These are phyloP conservation scores for Epiblema foenella DNA, from an alignment of 2,888 invertebrate species.

Conservation along the genomic window DNA sequence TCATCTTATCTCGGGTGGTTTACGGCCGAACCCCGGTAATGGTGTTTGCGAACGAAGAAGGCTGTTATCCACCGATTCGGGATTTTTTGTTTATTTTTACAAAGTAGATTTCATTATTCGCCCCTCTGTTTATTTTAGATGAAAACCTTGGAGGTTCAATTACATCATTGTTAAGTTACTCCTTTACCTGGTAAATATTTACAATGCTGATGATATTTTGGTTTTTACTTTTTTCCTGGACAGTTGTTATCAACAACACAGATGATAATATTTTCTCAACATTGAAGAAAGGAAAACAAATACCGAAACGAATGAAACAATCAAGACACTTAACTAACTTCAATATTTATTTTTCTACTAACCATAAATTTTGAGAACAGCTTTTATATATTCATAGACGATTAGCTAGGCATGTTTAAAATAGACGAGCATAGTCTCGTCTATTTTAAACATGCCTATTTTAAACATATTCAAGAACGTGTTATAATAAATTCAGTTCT, in stretches of 20 bases:
- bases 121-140: slow-evolving; percentile 52
- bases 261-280: too few species aligned
- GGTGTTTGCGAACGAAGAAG: slow-evolving; percentile 62
- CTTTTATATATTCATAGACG: too few species aligned
- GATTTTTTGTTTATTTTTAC: slow-evolving; percentile 65
- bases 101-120: slow-evolving; percentile 58
- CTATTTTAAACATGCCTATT: too few species aligned
- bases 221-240: neutral
- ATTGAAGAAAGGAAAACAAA: neutral
- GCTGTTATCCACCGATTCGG: slow-evolving; percentile 51
- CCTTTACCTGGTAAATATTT: slow-evolving; percentile 1
- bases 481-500: too few species aligned
- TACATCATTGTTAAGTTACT: slow-evolving; percentile 18
- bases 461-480: too few species aligned
- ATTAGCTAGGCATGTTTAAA: too few species aligned
- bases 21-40: slow-evolving; percentile 65
- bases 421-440: too few species aligned
- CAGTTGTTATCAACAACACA: too few species aligned
- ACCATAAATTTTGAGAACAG: too few species aligned
- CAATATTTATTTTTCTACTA: neutral
- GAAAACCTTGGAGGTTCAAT: slow-evolving; percentile 30
- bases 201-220: neutral
- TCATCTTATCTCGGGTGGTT: slow-evolving; percentile 73
- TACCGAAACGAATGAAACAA: neutral
- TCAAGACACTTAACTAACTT: neutral